These are phyloP conservation scores for Eupithecia dodoneata DNA, from an alignment of 2,888 invertebrate species.

Conservation along the genomic window DNA sequence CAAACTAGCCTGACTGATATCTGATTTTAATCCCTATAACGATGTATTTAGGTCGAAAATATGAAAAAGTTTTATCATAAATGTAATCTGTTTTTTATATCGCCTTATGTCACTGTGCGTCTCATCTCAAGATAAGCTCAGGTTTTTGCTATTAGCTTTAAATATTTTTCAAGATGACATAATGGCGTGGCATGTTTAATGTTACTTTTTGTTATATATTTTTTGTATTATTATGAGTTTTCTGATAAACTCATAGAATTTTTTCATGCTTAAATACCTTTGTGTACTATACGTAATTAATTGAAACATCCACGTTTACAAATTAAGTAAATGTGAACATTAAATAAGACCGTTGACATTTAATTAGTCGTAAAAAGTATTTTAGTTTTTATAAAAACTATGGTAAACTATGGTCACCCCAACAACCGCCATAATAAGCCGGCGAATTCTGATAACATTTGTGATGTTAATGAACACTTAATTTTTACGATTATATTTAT, in stretches of 20 bases:
- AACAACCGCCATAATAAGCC: constrained; percentile 22
- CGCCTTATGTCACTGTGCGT: constrained; percentile 57
- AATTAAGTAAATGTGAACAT: neutral
- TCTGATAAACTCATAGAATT: neutral
- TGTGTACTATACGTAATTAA: neutral
- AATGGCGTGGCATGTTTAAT: constrained; percentile 23
- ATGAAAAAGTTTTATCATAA: constrained; percentile 15
- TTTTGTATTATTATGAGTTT: neutral
- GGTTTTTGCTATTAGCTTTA: constrained; percentile 59
- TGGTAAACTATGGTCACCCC: constrained; percentile 33
- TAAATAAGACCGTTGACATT: constrained; percentile 9
- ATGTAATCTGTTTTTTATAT: constrained; percentile 53
- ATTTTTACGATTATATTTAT: constrained; percentile 55
- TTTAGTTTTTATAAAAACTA: neutral
- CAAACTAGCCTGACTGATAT: neutral
- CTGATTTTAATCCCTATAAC: constrained; percentile 25
- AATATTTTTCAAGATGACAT: constrained; percentile 44
- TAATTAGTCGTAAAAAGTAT: constrained; percentile 7
- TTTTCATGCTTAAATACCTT: neutral
- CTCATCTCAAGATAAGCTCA: constrained; percentile 57
- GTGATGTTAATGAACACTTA: constrained; percentile 50
- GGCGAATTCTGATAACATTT: constrained; percentile 38
- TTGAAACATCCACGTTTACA: neutral
- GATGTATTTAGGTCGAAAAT: constrained; percentile 17
- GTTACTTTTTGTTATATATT: constrained; percentile 10